phyloP scores from a whole-genome alignment of 2,888 invertebrate genomes.

The Ecliptopera silaceata region DNA sequence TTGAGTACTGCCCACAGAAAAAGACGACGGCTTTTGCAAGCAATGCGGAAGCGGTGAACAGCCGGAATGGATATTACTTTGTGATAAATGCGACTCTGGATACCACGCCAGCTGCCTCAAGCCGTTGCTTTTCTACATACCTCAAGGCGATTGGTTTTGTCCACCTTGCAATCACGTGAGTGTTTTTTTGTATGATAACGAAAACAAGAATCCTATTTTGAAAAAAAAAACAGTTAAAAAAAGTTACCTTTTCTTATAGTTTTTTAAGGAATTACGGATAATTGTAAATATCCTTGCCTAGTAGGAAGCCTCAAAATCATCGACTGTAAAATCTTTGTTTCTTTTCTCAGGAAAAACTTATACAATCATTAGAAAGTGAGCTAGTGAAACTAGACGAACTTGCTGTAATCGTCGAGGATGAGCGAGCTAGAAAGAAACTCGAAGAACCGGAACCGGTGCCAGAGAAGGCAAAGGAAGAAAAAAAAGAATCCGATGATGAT shows the following conservation, averaged over 20 bases:
- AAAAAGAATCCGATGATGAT: constrained; percentile 65
- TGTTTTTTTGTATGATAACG: too few species aligned
- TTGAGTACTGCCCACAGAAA: constrained; percentile 33
- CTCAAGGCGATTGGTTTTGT: constrained; percentile 99
- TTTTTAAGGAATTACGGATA: too few species aligned
- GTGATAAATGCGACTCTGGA: constrained; percentile 97
- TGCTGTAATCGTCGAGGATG: constrained; percentile 85
- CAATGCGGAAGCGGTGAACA: constrained; percentile 96
- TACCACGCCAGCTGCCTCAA: constrained; percentile 98
- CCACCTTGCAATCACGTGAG: constrained; percentile 98
- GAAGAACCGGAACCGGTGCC: constrained; percentile 49
- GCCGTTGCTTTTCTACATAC: constrained; percentile 96
- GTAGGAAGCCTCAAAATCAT: too few species aligned
- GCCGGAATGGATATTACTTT: constrained; percentile 98
- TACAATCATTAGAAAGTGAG: constrained; percentile 88
- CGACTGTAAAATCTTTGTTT: too few species aligned
- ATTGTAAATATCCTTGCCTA: too few species aligned
- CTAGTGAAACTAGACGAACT: constrained; percentile 90
- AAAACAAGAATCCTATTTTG: too few species aligned
- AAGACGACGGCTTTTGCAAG: constrained; percentile 91
- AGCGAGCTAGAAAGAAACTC: constrained; percentile 70
- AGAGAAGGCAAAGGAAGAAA: constrained; percentile 27
- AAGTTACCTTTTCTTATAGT: too few species aligned
- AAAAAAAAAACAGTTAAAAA: too few species aligned
- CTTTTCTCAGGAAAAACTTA: constrained; percentile 81